Evolutionary conservation across 1,140 invertebrate species (phyloP).

Genomic region (Medauroidea extradentata): DNA sequence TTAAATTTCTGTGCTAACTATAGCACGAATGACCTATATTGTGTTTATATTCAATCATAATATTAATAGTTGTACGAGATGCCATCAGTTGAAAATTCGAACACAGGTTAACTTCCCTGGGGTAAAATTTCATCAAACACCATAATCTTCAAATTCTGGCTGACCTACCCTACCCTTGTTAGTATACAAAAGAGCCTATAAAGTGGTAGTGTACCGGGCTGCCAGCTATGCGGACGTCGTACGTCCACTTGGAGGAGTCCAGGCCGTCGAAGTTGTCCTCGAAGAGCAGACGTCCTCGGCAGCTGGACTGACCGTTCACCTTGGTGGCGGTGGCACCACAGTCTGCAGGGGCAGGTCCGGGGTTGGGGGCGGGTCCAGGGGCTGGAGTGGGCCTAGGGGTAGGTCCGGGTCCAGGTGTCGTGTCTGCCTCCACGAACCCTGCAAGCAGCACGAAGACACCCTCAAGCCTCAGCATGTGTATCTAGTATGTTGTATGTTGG

Average conservation of each 20-base stretch:
- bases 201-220: too few relatives aligned
- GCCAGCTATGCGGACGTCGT: constrained; percentile 4
- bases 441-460: too few relatives aligned
- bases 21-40: too few relatives aligned
- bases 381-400: not conserved
- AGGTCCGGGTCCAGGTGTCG: not conserved
- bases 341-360: not conserved
- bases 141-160: not conserved
- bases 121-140: too few relatives aligned
- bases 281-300: constrained; percentile 37
- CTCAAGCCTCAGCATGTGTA: too few relatives aligned
- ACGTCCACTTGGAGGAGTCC: constrained; percentile 9
- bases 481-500: too few relatives aligned
- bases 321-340: constrained; percentile 5
- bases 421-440: not conserved
- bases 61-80: too few relatives aligned
- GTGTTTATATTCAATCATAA: too few relatives aligned
- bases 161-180: too few relatives aligned
- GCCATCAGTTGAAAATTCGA: too few relatives aligned
- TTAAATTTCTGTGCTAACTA: too few relatives aligned
- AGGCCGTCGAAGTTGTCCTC: constrained; percentile 33
- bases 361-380: not conserved
- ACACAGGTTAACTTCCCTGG: too few relatives aligned
- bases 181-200: not conserved
- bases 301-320: constrained; percentile 25